phyloP scores from a whole-genome alignment of 2,888 invertebrate genomes.

The Diaphora mendica region DNA sequence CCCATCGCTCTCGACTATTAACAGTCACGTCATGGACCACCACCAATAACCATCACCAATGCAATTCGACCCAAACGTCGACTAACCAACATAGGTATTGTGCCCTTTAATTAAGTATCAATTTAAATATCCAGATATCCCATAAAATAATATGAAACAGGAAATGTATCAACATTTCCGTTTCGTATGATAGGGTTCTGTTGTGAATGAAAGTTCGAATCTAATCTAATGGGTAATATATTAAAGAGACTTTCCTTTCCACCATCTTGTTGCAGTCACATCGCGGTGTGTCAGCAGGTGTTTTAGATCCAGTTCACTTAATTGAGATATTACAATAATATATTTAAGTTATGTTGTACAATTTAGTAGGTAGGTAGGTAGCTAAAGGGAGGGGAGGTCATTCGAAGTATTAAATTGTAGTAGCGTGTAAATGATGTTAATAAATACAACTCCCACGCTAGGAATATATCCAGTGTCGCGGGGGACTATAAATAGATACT shows the following conservation, averaged over 20 bases:
- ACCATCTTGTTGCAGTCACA: neutral
- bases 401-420: neutral
- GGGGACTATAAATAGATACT: too few relatives aligned
- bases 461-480: too few relatives aligned
- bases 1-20: too few relatives aligned
- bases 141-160: neutral
- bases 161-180: constrained; percentile 2
- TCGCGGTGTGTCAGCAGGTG: neutral
- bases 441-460: too few relatives aligned
- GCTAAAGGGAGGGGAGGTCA: neutral
- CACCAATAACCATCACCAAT: neutral
- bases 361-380: neutral
- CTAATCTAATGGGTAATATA: neutral
- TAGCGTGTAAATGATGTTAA: neutral
- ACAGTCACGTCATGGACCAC: neutral
- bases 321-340: constrained; percentile 10
- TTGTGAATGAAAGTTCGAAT: neutral
- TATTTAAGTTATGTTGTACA: constrained; percentile 3
- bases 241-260: neutral
- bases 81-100: neutral
- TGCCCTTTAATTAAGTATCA: neutral
- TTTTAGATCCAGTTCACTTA: neutral
- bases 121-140: neutral
- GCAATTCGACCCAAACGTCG: neutral
- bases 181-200: neutral